Evolutionary conservation across 1,140 invertebrate species (phyloP), one percentile per base, ranked within the genome.

Genomic region (Teleogryllus occipitalis): DNA sequence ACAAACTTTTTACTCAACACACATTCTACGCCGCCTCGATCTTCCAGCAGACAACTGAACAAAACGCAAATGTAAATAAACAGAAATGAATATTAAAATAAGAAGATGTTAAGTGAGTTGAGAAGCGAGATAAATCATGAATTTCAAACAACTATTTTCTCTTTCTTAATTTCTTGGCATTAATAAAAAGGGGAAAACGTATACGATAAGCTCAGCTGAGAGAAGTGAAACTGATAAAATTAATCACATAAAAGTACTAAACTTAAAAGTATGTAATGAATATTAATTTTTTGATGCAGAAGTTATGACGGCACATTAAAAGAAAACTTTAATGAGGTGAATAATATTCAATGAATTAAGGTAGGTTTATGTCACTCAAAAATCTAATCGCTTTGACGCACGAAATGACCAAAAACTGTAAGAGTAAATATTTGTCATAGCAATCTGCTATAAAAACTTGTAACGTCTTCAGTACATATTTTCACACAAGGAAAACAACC

Each of bases 81-180:
- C 54, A 65, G 54, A 65, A 65, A 65, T 65, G 18, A 65, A 65
- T 65, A 65, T 65, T 65, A 65, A 65, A 65, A 65, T 65, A 65
- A 10, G 54, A 65, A 10, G 54, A 1, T 65, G 54, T 14, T 65
- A 65, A 10, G 54, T 65, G 0, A 65, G 54, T 10, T 65, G 54
- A 65, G 18, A 65, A 65, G 7, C 10, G 18, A 65, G 54, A 65
- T 65, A 65, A 65, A 65, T 65, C 54, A 65, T 65, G 54, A 65
- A 65, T 18, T 65, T 7, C 10, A 65, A 65, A 65, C 54, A 65
- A 3, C 7, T 65, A 65, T 14, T 14, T 65, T 65, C 18, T 65
- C 54, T 39, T 39, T 18, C 54, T 65, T 65, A 65, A 65, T 10
- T 18, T 65, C 27, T 39, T 39, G 10, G 18, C 54, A 65, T 10